Percentiles rank a stretch among this genome's conserved stretches.
Conservation (phyloP, 2,888 invertebrate species). For the Agrilus cyanescens region DNA sequence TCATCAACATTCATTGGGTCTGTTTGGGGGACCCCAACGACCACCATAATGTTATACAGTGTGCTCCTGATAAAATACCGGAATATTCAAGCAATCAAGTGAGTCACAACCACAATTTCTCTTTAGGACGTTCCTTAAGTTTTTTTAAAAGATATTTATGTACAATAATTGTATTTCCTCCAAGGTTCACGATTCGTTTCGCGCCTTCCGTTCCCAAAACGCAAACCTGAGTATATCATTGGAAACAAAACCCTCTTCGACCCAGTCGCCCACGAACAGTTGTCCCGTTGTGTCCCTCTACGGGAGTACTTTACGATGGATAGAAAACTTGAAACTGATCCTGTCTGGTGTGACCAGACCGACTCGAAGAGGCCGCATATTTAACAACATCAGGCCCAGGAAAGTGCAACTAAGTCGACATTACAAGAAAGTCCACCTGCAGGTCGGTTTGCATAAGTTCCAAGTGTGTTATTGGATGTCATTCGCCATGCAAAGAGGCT, state of each 20-base stretch:
- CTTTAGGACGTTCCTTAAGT: too few species aligned
- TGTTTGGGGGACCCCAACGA: slow-evolving; percentile 90
- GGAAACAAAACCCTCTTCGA: slow-evolving; percentile 56
- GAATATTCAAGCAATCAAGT: slow-evolving; percentile 94
- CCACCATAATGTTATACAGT: slow-evolving; percentile 90
- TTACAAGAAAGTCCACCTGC: slow-evolving; percentile 74
- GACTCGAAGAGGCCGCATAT: slow-evolving; percentile 81
- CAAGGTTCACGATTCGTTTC: slow-evolving; percentile 85
- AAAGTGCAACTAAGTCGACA: slow-evolving; percentile 90
- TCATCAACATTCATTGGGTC: slow-evolving; percentile 78
- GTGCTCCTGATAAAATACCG: slow-evolving; percentile 90
- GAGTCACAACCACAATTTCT: too few species aligned
- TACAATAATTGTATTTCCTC: slow-evolving; percentile 14
- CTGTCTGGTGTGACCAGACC: slow-evolving; percentile 89
- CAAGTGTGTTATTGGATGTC: slow-evolving; percentile 97
- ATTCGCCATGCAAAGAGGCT: slow-evolving; percentile 86
- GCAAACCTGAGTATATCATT: slow-evolving; percentile 66
- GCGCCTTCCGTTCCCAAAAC: slow-evolving; percentile 85
- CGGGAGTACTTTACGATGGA: slow-evolving; percentile 91
- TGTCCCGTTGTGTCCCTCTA: slow-evolving; percentile 72
- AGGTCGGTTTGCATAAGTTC: slow-evolving; percentile 75
- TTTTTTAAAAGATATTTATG: too few species aligned
- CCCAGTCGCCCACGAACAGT: slow-evolving; percentile 32
- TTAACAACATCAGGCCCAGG: slow-evolving; percentile 69
- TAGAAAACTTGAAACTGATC: slow-evolving; percentile 88